A percentile compares a stretch with the other conserved stretches of the same genome.
These are phyloP conservation scores for Labroides dimidiatus DNA, from an alignment of 2,797 vertebrate species.

Conservation along the genomic window DNA sequence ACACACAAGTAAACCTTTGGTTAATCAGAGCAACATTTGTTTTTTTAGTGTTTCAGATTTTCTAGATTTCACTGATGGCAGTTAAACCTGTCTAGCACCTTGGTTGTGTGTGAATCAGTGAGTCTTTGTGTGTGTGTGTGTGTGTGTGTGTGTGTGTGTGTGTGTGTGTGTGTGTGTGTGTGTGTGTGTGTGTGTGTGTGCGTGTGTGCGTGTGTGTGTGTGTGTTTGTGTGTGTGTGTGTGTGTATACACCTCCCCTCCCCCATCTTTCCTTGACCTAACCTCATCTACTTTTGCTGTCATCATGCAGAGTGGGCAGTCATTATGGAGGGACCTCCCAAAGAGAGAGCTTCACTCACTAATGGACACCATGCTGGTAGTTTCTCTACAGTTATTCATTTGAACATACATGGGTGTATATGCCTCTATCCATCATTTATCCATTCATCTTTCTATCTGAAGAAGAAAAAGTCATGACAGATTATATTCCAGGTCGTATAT, in stretches of 20 bases:
- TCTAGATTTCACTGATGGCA: too few species aligned
- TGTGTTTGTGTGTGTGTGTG: neutral
- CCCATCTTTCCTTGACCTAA: slow-evolving; percentile 12
- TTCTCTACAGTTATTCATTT: slow-evolving; percentile 9
- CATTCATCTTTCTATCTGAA: neutral
- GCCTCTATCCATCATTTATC: neutral
- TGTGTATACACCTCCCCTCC: neutral
- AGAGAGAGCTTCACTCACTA: slow-evolving; percentile 18
- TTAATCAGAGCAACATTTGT: neutral
- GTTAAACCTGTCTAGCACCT: too few species aligned
- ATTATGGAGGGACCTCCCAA: slow-evolving; percentile 37
- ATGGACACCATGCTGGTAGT: slow-evolving; percentile 12
- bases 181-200: too few species aligned
- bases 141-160: neutral
- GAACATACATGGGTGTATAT: neutral
- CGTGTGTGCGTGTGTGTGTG: too few species aligned
- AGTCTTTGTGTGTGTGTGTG: too few species aligned
- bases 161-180: neutral
- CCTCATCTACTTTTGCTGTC: slow-evolving; percentile 40
- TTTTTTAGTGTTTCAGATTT: neutral
- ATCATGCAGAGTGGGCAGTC: slow-evolving; percentile 26
- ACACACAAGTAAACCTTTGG: neutral
- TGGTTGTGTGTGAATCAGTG: too few species aligned
- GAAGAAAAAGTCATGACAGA: slow-evolving; percentile 3
- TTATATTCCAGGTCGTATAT: neutral